phyloP scores from a whole-genome alignment of 2,113 vertebrate species.

The Calyptomena viridis region DNA sequence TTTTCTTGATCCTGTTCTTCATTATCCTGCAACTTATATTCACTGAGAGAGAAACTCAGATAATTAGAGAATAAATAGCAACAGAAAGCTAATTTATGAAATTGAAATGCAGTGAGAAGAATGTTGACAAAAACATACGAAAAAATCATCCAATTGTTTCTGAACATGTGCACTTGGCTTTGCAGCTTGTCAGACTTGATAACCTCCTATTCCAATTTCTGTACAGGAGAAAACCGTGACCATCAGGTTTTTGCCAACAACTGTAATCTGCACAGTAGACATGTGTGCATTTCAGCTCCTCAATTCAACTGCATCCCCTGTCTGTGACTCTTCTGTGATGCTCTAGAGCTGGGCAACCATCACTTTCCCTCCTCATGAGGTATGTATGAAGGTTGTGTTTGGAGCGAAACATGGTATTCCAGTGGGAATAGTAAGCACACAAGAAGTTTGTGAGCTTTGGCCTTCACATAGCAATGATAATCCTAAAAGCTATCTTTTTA shows the following conservation, averaged over 20 bases:
- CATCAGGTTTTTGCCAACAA: background rate
- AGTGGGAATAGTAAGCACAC: background rate
- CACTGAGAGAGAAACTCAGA: background rate
- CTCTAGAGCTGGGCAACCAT: background rate
- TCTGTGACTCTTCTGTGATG: background rate
- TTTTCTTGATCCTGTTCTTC: background rate
- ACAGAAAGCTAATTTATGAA: background rate
- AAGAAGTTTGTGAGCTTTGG: background rate
- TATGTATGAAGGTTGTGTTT: background rate
- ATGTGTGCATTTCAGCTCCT: background rate
- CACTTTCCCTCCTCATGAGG: background rate
- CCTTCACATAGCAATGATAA: background rate
- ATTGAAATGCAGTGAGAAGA: background rate
- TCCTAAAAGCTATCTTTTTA: background rate
- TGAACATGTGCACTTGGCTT: background rate
- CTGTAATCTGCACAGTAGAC: background rate
- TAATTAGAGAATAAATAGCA: background rate
- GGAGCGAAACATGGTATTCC: background rate
- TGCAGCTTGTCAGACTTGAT: background rate
- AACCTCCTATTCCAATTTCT: background rate
- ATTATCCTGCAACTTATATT: background rate
- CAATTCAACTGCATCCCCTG: rapidly evolving
- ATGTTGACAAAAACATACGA: background rate
- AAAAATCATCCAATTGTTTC: background rate
- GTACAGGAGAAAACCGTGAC: background rate